A percentile compares a stretch with the other conserved stretches of the same genome.
These are phyloP conservation scores for Aramus guarauna DNA, from an alignment of 2,113 vertebrate genomes.

Conservation along the genomic window DNA sequence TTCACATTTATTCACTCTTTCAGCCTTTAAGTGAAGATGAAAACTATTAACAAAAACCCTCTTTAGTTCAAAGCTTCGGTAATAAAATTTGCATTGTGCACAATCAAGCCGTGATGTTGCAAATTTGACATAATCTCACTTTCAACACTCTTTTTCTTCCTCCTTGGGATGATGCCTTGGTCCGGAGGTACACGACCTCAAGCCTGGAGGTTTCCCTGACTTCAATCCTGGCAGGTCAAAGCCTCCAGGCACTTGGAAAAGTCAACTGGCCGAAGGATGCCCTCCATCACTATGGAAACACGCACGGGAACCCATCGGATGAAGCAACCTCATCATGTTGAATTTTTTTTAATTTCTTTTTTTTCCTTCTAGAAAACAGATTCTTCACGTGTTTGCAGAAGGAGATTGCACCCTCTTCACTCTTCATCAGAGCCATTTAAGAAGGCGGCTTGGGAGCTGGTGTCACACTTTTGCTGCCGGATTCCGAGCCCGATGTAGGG, in stretches of 20 bases:
- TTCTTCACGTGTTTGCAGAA: background rate
- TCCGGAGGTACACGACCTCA: background rate
- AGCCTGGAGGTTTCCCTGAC: background rate
- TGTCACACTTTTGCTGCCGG: conserved; percentile 19
- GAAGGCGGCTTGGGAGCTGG: conserved; percentile 34
- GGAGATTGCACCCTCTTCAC: background rate
- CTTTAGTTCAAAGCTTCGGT: background rate
- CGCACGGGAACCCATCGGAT: fast-evolving
- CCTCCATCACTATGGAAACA: background rate
- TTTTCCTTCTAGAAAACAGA: background rate
- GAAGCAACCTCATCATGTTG: fast-evolving
- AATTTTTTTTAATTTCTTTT: background rate
- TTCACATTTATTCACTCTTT: conserved; percentile 8
- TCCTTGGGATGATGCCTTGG: background rate
- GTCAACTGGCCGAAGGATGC: background rate
- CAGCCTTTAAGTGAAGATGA: background rate
- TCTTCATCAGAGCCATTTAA: conserved; percentile 70
- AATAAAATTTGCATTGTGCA: background rate
- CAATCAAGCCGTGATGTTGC: background rate
- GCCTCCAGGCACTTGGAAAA: background rate
- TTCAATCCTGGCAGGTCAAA: background rate
- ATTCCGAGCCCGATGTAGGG: conserved; percentile 53
- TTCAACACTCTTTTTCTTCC: background rate
- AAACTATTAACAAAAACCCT: background rate
- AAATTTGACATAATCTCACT: background rate